Conservation (phyloP, 2,888 invertebrate genomes). For the Marronus borbonicus region DNA sequence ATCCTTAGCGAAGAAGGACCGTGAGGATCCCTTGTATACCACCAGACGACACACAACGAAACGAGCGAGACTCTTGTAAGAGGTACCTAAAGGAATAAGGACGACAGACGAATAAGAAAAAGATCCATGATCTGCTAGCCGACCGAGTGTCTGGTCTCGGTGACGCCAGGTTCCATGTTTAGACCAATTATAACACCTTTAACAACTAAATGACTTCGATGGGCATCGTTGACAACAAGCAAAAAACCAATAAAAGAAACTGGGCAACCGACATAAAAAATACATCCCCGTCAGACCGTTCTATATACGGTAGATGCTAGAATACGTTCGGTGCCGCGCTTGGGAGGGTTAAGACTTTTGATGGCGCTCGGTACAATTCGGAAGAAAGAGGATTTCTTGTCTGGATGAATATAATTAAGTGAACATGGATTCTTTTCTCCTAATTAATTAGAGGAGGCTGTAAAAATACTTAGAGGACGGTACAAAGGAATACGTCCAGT, state of each 20-base stretch:
- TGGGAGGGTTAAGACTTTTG: neutral
- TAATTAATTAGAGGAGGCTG: slow-evolving; percentile 41
- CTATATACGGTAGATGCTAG: neutral
- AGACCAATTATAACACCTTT: slow-evolving; percentile 72
- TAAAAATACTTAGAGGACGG: slow-evolving; percentile 35
- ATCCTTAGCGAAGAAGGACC: slow-evolving; percentile 60
- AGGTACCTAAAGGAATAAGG: slow-evolving; percentile 51
- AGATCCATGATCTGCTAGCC: slow-evolving; percentile 57
- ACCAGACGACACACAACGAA: slow-evolving; percentile 56
- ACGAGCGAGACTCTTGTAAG: slow-evolving; percentile 1
- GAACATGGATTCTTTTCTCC: slow-evolving; percentile 43
- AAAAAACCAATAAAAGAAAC: slow-evolving; percentile 55
- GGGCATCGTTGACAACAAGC: slow-evolving; percentile 66
- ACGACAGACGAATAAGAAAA: slow-evolving; percentile 39
- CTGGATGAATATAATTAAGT: slow-evolving; percentile 41
- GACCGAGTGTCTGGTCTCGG: slow-evolving; percentile 67
- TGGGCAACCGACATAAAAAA: slow-evolving; percentile 38
- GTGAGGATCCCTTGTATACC: slow-evolving; percentile 53
- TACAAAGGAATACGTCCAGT: slow-evolving; percentile 1
- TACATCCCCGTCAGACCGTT: neutral
- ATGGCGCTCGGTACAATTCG: slow-evolving; percentile 12
- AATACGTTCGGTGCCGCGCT: neutral
- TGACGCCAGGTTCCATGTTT: slow-evolving; percentile 70
- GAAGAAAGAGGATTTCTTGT: neutral
- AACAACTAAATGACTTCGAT: slow-evolving; percentile 69